These are phyloP conservation scores for Shinisaurus crocodilurus DNA, from an alignment of 2,113 vertebrate genomes.

Conservation along the genomic window DNA sequence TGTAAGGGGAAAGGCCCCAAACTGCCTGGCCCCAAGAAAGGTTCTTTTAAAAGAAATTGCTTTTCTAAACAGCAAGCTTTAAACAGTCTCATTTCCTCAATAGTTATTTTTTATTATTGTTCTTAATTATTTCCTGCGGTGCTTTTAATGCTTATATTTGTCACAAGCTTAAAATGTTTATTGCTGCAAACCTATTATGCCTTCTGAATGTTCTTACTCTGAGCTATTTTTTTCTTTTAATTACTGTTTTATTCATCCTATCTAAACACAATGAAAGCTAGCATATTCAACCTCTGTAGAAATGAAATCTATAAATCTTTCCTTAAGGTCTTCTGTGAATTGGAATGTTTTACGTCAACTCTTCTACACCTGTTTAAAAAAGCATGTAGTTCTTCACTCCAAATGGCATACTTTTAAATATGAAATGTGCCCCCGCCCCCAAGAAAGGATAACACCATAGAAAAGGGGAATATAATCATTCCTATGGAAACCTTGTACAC, in stretches of 20 bases:
- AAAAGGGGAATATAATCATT: background rate
- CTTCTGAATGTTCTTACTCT: constrained; percentile 32
- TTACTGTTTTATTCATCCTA: constrained; percentile 37
- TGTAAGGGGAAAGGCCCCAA: background rate
- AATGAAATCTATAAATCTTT: constrained; percentile 54
- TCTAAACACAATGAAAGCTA: constrained; percentile 43
- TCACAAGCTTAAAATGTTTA: constrained; percentile 27
- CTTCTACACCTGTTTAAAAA: background rate
- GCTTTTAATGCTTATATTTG: constrained; percentile 25
- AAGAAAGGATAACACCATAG: background rate
- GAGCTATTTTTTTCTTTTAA: constrained; percentile 31
- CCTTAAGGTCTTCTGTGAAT: constrained; percentile 45
- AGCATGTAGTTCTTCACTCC: background rate
- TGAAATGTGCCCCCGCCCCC: no score
- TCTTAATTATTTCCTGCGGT: background rate
- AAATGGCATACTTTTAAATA: constrained; percentile 28
- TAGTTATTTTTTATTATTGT: background rate
- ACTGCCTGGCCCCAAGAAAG: background rate
- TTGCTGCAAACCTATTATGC: constrained; percentile 34
- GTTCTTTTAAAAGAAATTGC: background rate
- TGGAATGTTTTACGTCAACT: background rate
- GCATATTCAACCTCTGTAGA: constrained; percentile 37
- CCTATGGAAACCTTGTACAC: background rate
- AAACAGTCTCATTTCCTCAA: background rate
- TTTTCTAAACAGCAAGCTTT: background rate